Evolutionary conservation across 2,113 vertebrate genomes (phyloP).

Genomic region (Eleginops maclovinus): DNA sequence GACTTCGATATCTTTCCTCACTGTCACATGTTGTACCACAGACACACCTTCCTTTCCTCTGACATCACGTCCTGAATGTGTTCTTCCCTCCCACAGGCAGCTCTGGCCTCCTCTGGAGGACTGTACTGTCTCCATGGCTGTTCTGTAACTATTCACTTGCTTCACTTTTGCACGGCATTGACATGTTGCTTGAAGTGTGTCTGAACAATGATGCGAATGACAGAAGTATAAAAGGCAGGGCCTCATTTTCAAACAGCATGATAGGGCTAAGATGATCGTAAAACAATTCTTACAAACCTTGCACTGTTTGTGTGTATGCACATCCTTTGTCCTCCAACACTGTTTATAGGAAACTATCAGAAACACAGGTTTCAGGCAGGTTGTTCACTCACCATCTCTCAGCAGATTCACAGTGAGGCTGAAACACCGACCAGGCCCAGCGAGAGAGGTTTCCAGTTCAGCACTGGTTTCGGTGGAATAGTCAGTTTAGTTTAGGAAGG

Average conservation of each 20-base stretch:
- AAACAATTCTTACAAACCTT: not conserved
- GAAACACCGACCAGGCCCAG: too few species aligned
- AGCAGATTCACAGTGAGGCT: too few species aligned
- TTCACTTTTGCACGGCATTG: slow-evolving; percentile 9
- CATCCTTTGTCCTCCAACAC: too few species aligned
- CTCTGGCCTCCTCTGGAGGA: slow-evolving; percentile 92
- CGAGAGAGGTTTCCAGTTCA: too few species aligned
- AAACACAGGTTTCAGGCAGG: too few species aligned
- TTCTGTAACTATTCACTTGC: slow-evolving; percentile 84
- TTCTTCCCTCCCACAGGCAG: slow-evolving; percentile 85
- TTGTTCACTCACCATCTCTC: too few species aligned
- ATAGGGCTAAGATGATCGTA: not conserved
- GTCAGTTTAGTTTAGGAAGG: too few species aligned
- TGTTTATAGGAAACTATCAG: too few species aligned
- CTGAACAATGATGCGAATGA: not conserved
- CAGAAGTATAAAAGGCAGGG: not conserved
- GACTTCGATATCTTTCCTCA: not conserved
- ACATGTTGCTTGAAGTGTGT: slow-evolving; percentile 3
- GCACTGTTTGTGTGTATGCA: too few species aligned
- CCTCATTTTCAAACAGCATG: not conserved
- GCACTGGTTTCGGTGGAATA: too few species aligned
- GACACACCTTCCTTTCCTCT: slow-evolving; percentile 2
- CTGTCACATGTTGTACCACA: not conserved
- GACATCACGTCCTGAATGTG: slow-evolving; percentile 17
- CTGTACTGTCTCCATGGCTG: slow-evolving; percentile 95